Percentiles rank a stretch among this genome's conserved stretches.
Conservation (phyloP, 1,140 invertebrate species). For the Zaprionus nigranus region DNA sequence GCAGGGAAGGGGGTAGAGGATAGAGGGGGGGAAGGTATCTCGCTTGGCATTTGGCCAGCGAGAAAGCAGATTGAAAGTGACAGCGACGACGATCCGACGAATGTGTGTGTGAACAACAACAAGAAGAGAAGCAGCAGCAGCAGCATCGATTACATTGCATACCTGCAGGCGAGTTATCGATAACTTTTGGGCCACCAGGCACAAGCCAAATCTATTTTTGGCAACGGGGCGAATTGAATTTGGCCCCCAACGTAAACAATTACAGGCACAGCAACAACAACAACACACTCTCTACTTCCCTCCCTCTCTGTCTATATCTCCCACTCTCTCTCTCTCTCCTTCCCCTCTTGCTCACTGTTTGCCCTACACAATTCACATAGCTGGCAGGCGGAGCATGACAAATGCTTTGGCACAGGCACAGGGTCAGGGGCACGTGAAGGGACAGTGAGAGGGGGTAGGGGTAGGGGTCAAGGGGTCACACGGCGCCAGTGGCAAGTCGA, state of each 20-base stretch:
- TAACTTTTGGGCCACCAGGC: slow-evolving; percentile 9
- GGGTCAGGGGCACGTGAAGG: no score
- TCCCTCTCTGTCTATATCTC: neutral
- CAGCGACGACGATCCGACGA: slow-evolving; percentile 30
- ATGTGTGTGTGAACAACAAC: slow-evolving; percentile 55
- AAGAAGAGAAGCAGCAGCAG: neutral
- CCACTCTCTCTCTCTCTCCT: neutral
- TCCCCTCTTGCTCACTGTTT: neutral
- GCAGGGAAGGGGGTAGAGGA: neutral
- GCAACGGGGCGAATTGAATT: slow-evolving; percentile 58
- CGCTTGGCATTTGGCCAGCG: slow-evolving; percentile 45
- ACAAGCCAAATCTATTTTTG: slow-evolving; percentile 33
- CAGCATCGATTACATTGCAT: slow-evolving; percentile 20
- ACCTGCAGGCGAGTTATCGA: slow-evolving; percentile 38
- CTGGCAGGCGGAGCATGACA: slow-evolving; percentile 48
- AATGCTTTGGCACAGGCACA: slow-evolving; percentile 47
- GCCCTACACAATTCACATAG: neutral
- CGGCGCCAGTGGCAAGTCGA: slow-evolving; percentile 3
- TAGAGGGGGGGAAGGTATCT: neutral
- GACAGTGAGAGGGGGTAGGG: no score
- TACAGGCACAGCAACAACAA: slow-evolving; percentile 42
- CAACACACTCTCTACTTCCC: neutral
- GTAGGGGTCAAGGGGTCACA: neutral
- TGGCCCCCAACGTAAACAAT: slow-evolving; percentile 48
- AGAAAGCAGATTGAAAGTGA: slow-evolving; percentile 60